Evolutionary conservation across 1,140 invertebrate genomes (phyloP).

Genomic region (Augochlora pura): DNA sequence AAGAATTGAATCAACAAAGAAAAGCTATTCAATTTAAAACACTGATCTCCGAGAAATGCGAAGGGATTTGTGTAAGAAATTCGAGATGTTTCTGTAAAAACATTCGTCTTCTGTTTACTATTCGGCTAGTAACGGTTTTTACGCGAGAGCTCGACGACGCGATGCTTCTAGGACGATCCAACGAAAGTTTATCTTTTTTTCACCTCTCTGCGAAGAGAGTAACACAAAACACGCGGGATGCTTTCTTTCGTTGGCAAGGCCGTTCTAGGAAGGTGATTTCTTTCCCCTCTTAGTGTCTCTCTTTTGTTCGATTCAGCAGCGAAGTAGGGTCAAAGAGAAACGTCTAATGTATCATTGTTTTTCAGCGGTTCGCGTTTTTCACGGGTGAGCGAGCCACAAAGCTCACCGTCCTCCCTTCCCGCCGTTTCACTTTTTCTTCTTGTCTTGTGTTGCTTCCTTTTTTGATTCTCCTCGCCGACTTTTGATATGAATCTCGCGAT

Average conservation of each 20-base stretch:
- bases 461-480: slow-evolving; percentile 6
- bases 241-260: slow-evolving; percentile 48
- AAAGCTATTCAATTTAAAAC: not conserved
- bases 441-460: slow-evolving; percentile 27
- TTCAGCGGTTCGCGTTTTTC: slow-evolving; percentile 54
- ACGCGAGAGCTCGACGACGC: not conserved
- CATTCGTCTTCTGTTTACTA: slow-evolving; percentile 29
- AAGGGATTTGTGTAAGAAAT: slow-evolving; percentile 16
- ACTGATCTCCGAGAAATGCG: not conserved
- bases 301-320: slow-evolving; percentile 38
- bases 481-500: slow-evolving; percentile 43
- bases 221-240: not conserved
- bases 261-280: slow-evolving; percentile 53
- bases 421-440: slow-evolving; percentile 37
- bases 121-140: slow-evolving; percentile 17
- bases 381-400: slow-evolving; percentile 55
- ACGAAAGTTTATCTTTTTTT: slow-evolving; percentile 46
- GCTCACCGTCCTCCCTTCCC: slow-evolving; percentile 18
- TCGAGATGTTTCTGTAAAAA: slow-evolving; percentile 11
- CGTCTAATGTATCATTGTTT: slow-evolving; percentile 64
- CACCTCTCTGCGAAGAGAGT: not conserved
- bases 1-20: not conserved
- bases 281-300: slow-evolving; percentile 6
- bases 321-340: slow-evolving; percentile 13
- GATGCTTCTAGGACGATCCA: slow-evolving; percentile 10